Percentiles rank a stretch among this genome's conserved stretches.
phyloP scores from a whole-genome alignment of 2,797 vertebrate genomes.

The Nannoperca obscura region DNA sequence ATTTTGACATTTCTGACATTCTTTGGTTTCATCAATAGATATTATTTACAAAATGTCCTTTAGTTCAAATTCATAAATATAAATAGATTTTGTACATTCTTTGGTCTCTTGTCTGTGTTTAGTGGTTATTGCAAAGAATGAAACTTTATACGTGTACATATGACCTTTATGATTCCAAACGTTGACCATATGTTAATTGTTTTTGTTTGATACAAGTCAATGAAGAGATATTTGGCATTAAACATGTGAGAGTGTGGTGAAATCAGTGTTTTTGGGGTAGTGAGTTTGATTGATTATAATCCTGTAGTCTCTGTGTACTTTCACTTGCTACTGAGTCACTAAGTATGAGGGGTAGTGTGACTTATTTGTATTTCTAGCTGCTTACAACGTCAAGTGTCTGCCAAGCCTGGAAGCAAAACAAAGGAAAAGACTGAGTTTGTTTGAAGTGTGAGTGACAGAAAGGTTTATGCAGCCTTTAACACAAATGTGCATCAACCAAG shows the following conservation, averaged over 20 bases:
- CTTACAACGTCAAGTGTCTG: slow-evolving; percentile 38
- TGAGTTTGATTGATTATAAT: slow-evolving; percentile 12
- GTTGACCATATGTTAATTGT: slow-evolving; percentile 7
- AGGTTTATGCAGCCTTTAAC: slow-evolving; percentile 31
- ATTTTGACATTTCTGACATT: slow-evolving; percentile 56
- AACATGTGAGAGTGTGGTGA: slow-evolving; percentile 8
- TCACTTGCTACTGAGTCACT: slow-evolving; percentile 9
- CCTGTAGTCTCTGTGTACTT: not conserved
- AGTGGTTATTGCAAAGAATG: slow-evolving; percentile 69
- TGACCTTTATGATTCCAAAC: slow-evolving; percentile 2
- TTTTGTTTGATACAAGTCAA: not conserved
- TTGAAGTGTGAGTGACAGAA: slow-evolving; percentile 26
- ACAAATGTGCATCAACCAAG: slow-evolving; percentile 45
- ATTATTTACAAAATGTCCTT: slow-evolving; percentile 76
- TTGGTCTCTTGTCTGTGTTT: slow-evolving; percentile 69
- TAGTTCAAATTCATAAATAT: slow-evolving; percentile 80
- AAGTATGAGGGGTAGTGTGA: not conserved
- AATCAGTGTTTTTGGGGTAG: not conserved
- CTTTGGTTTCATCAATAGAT: slow-evolving; percentile 68
- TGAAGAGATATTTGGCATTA: not conserved
- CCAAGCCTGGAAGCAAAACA: slow-evolving; percentile 41
- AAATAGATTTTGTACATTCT: slow-evolving; percentile 84
- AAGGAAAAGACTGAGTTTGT: slow-evolving; percentile 18
- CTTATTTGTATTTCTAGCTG: slow-evolving; percentile 15
- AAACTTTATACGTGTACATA: not conserved